Evolutionary conservation across 2,113 vertebrate species (phyloP).

Genomic region (Actenoides lindsayi): DNA sequence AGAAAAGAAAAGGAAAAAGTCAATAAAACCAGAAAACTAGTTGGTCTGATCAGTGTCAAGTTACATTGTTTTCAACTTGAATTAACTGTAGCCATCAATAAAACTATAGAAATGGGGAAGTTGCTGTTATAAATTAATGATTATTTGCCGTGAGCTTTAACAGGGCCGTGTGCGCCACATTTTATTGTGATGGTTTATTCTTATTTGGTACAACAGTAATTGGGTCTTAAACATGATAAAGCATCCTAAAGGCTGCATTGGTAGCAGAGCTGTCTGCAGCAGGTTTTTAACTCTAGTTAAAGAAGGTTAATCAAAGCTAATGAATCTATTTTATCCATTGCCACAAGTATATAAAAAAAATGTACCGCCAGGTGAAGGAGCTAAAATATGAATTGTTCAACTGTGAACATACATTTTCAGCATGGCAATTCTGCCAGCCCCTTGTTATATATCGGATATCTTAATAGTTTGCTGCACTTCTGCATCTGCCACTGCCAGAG

Average conservation of each 20-base stretch:
- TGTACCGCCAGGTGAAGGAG: conserved; percentile 57
- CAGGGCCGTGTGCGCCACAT: conserved; percentile 70
- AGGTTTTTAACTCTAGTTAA: conserved; percentile 81
- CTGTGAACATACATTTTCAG: conserved; percentile 54
- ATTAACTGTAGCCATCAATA: conserved; percentile 74
- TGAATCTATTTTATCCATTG: conserved; percentile 80
- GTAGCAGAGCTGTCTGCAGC: conserved; percentile 72
- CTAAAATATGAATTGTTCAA: conserved; percentile 64
- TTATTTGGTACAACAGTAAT: conserved; percentile 81
- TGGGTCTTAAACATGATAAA: conserved; percentile 87
- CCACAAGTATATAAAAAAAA: conserved; percentile 71
- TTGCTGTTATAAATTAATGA: conserved; percentile 78
- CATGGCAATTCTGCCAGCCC: conserved; percentile 43
- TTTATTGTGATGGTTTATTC: conserved; percentile 83
- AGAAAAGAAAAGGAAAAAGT: conserved; percentile 39
- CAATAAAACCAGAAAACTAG: conserved; percentile 58
- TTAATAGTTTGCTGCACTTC: conserved; percentile 26
- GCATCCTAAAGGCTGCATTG: conserved; percentile 73
- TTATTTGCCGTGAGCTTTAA: conserved; percentile 74
- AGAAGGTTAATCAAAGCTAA: conserved; percentile 86
- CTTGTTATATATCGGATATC: not conserved
- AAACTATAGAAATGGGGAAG: conserved; percentile 69
- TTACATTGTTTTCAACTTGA: conserved; percentile 73
- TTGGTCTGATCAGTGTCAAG: conserved; percentile 58
- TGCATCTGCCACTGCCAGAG: not conserved